A percentile compares a stretch with the other conserved stretches of the same genome.
phyloP scores from a whole-genome alignment of 2,888 invertebrate genomes.

The Heliconius charithonia region DNA sequence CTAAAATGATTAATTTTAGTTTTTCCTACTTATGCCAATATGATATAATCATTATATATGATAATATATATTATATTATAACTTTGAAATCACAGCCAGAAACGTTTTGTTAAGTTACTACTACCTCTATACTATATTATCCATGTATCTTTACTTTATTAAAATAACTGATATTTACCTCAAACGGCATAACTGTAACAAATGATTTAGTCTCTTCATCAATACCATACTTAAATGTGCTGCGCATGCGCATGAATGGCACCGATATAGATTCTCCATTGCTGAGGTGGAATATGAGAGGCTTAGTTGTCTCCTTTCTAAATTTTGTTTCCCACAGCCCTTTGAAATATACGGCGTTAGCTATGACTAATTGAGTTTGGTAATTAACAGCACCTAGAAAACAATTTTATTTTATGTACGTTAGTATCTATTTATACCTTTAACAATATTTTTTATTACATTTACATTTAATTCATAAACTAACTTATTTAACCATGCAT shows the following conservation, averaged over 20 bases:
- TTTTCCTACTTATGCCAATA: not conserved
- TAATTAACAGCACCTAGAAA: slow-evolving; percentile 76
- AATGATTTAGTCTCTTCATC: slow-evolving; percentile 82
- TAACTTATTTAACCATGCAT: not conserved
- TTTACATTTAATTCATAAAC: not conserved
- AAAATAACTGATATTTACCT: slow-evolving; percentile 68
- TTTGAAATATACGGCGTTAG: slow-evolving; percentile 89
- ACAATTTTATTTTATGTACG: not conserved
- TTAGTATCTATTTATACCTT: not conserved
- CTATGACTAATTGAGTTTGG: slow-evolving; percentile 84
- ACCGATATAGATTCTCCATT: slow-evolving; percentile 69
- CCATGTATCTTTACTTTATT: not conserved
- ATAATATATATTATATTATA: too few species aligned
- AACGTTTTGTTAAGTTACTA: too few species aligned
- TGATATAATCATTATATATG: not conserved
- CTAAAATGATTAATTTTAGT: not conserved
- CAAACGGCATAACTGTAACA: slow-evolving; percentile 86
- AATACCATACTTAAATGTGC: slow-evolving; percentile 80
- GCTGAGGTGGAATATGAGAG: slow-evolving; percentile 80
- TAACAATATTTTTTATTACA: not conserved
- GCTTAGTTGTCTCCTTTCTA: slow-evolving; percentile 77
- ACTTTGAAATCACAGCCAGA: too few species aligned
- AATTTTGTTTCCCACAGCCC: slow-evolving; percentile 88
- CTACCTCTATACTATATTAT: too few species aligned
- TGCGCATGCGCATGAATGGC: slow-evolving; percentile 85